phyloP scores from a whole-genome alignment of 2,888 invertebrate genomes.

The Scrobipalpa costella region DNA sequence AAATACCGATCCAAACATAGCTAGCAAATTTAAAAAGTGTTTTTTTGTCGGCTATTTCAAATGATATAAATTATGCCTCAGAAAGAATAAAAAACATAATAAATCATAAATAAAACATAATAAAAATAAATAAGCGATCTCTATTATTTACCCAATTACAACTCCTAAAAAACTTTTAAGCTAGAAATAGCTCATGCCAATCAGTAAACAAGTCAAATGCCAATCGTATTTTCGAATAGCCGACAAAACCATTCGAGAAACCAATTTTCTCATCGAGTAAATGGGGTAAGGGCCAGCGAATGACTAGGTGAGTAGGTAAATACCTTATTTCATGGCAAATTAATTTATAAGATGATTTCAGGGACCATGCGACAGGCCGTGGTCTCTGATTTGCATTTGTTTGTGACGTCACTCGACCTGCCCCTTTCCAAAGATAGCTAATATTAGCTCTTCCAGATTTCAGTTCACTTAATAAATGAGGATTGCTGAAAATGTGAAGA shows the following conservation, averaged over 20 bases:
- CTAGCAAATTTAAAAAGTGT: not conserved
- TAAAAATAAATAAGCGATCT: too few relatives aligned
- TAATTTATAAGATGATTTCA: slow-evolving; percentile 50
- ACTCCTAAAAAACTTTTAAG: too few relatives aligned
- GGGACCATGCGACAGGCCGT: slow-evolving; percentile 24
- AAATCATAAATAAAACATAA: too few relatives aligned
- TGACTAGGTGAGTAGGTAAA: slow-evolving; percentile 77
- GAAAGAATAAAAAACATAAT: too few relatives aligned
- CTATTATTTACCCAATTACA: too few relatives aligned
- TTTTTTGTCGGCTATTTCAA: too few relatives aligned
- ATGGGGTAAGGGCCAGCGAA: slow-evolving; percentile 66
- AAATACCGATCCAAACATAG: not conserved
- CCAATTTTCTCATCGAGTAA: slow-evolving; percentile 75
- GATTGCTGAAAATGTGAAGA: too few relatives aligned
- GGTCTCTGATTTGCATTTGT: slow-evolving; percentile 26
- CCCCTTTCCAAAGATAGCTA: too few relatives aligned
- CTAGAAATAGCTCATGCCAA: too few relatives aligned
- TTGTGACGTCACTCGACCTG: slow-evolving; percentile 23
- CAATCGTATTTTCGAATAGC: slow-evolving; percentile 65
- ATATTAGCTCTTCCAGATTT: too few relatives aligned
- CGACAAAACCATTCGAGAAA: slow-evolving; percentile 61
- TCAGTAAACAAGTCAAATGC: slow-evolving; percentile 54
- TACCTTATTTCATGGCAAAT: slow-evolving; percentile 75
- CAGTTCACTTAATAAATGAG: too few relatives aligned
- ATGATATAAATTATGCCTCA: too few relatives aligned